phyloP scores from a whole-genome alignment of 2,113 vertebrate genomes.

The Labeo rohita region DNA sequence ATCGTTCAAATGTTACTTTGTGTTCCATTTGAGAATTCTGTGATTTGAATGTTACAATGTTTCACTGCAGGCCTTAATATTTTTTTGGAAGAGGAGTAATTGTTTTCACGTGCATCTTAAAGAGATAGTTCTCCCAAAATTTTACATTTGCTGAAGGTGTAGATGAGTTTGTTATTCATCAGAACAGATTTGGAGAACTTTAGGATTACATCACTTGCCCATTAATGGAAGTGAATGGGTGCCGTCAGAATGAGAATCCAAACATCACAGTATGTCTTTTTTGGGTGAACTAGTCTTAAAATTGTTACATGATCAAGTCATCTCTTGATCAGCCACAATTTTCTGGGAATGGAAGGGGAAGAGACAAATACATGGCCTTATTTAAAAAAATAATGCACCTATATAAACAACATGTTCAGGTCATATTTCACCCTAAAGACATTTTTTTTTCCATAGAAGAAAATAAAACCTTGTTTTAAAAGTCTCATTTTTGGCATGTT shows the following conservation, averaged over 20 bases:
- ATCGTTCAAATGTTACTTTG: background rate
- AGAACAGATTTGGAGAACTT: too few species aligned
- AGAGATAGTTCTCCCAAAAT: background rate
- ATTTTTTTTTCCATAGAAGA: background rate
- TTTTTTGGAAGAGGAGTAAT: background rate
- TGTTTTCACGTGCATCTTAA: background rate
- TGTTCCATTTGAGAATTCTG: conserved; percentile 11
- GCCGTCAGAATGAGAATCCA: too few species aligned
- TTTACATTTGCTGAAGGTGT: too few species aligned
- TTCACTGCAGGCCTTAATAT: conserved; percentile 48
- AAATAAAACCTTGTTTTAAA: background rate
- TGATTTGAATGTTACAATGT: conserved; percentile 8
- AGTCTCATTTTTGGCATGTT: too few species aligned
- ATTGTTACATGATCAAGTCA: background rate
- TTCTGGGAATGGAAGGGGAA: background rate
- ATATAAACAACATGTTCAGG: background rate
- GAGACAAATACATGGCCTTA: conserved; percentile 29
- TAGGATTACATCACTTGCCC: too few species aligned
- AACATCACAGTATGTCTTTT: too few species aligned
- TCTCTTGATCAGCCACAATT: too few species aligned
- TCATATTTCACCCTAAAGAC: background rate
- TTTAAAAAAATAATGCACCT: conserved; percentile 2
- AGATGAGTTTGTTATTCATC: too few species aligned
- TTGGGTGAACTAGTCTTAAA: too few species aligned
- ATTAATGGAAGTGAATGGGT: too few species aligned